Conservation (phyloP, 2,113 vertebrate species). For the Ameiurus melas region DNA sequence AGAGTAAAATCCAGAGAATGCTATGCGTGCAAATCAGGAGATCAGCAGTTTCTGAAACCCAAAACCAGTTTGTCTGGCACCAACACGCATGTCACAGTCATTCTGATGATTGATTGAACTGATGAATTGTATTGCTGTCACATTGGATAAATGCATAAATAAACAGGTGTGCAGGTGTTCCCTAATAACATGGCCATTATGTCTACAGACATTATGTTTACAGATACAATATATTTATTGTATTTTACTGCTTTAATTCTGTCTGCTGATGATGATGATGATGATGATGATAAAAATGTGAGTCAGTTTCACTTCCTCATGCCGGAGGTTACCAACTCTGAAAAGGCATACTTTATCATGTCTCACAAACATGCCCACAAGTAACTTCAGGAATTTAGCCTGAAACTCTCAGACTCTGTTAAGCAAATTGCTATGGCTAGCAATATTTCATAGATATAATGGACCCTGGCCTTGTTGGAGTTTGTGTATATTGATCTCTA, state of each 20-base stretch:
- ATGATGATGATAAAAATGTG: too few relatives aligned
- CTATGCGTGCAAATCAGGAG: background rate
- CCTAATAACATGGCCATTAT: background rate
- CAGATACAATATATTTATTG: background rate
- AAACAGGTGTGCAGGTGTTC: background rate
- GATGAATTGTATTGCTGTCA: background rate
- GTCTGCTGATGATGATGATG: background rate
- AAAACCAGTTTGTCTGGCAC: background rate
- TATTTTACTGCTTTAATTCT: background rate
- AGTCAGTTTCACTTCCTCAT: background rate
- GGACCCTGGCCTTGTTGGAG: background rate
- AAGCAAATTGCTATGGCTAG: background rate
- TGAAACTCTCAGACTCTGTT: background rate
- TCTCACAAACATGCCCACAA: background rate
- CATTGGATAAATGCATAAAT: background rate
- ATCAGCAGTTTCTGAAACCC: background rate
- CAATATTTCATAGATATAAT: background rate
- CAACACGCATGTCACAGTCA: background rate
- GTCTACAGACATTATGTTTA: background rate
- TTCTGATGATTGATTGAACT: background rate
- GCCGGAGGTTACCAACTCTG: background rate
- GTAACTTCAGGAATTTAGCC: background rate
- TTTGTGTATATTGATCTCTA: background rate
- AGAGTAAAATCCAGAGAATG: background rate
- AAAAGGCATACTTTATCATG: background rate